A percentile compares a stretch with the other conserved stretches of the same genome.
Evolutionary conservation across 2,113 vertebrate genomes (phyloP).

Genomic region (Paradisaea rubra): DNA sequence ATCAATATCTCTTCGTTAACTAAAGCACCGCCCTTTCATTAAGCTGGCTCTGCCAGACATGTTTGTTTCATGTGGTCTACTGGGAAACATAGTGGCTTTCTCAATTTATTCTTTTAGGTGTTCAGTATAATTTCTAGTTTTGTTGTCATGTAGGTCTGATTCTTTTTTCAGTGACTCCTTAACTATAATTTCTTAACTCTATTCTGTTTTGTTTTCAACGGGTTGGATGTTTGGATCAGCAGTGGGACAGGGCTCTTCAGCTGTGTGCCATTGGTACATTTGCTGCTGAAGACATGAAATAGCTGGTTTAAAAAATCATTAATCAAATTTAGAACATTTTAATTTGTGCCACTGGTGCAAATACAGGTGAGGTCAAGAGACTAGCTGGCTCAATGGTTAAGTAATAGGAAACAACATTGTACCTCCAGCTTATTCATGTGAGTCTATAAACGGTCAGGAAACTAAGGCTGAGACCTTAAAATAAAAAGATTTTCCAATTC

Average conservation of each 20-base stretch:
- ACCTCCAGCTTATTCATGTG: background rate
- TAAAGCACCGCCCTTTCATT: background rate
- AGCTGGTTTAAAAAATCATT: slow-evolving; percentile 31
- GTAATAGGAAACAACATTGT: background rate
- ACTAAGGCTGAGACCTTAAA: background rate
- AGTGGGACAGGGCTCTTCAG: background rate
- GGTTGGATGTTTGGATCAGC: background rate
- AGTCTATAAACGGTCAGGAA: background rate
- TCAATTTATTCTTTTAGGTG: background rate
- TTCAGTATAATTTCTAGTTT: background rate
- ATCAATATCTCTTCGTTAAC: background rate
- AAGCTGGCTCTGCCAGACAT: background rate
- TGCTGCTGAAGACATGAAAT: background rate
- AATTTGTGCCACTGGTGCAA: slow-evolving; percentile 7
- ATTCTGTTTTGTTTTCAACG: background rate
- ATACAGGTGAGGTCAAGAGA: slow-evolving; percentile 21
- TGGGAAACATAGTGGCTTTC: background rate
- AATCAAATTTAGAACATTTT: slow-evolving; percentile 32
- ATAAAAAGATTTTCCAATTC: background rate
- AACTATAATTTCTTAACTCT: background rate
- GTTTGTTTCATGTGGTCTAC: background rate
- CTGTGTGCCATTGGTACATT: background rate
- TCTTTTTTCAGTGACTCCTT: background rate
- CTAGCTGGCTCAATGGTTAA: slow-evolving; percentile 13
- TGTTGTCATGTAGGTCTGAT: background rate